Conservation (phyloP, 2,797 vertebrate species). For the Scleropages formosus region DNA sequence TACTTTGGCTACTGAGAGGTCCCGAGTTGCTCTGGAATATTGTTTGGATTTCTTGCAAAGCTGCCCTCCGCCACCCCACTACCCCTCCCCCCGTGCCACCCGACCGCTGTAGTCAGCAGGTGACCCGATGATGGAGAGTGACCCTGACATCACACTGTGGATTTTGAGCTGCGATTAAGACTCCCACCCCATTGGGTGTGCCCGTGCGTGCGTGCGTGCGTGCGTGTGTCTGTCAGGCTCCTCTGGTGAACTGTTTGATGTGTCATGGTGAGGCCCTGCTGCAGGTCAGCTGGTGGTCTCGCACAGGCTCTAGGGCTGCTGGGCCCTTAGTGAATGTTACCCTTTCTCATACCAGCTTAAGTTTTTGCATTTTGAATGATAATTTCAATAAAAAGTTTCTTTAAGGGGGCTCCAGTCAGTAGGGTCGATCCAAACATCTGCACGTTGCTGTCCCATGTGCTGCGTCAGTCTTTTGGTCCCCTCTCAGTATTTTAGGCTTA, state of each 20-base stretch:
- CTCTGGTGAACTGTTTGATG: slow-evolving; percentile 63
- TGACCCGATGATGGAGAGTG: background rate
- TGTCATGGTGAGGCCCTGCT: background rate
- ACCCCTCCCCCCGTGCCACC: background rate
- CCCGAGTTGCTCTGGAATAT: slow-evolving; percentile 34
- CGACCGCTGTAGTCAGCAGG: background rate
- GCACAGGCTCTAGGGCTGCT: background rate
- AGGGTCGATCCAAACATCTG: no score
- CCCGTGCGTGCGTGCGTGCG: slow-evolving; percentile 36
- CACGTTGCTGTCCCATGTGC: background rate
- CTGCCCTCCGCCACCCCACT: background rate
- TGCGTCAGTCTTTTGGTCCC: slow-evolving; percentile 10
- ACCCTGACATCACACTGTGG: background rate
- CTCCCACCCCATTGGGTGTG: slow-evolving; percentile 15
- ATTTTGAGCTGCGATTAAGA: slow-evolving; percentile 8
- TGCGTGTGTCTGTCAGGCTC: slow-evolving; percentile 37
- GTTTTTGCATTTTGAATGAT: slow-evolving; percentile 2
- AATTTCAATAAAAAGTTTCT: slow-evolving; percentile 5
- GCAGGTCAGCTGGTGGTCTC: slow-evolving; percentile 15
- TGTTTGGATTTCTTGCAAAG: slow-evolving; percentile 1
- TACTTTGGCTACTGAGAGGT: slow-evolving; percentile 46
- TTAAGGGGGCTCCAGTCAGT: background rate
- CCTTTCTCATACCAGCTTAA: background rate
- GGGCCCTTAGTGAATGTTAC: background rate
- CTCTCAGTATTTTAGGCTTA: background rate